A percentile compares a stretch with the other conserved stretches of the same genome.
Conservation (phyloP, 2,113 vertebrate genomes). For the Propithecus coquereli region DNA sequence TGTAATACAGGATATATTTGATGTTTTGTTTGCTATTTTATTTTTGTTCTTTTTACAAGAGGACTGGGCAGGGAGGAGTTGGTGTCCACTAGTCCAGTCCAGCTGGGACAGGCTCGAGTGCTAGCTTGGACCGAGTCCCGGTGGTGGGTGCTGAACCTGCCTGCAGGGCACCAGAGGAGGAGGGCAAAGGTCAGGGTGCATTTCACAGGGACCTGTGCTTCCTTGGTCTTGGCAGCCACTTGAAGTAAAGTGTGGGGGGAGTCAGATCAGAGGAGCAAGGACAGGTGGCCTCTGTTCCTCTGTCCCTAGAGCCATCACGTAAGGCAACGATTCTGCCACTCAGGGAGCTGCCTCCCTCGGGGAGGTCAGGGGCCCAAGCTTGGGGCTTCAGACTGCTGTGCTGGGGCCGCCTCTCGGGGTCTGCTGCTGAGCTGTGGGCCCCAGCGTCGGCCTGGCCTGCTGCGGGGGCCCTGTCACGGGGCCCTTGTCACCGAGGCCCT, state of each 20-base stretch:
- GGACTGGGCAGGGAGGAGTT: too few relatives aligned
- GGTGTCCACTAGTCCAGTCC: background rate
- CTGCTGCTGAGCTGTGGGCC: too few relatives aligned
- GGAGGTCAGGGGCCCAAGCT: background rate
- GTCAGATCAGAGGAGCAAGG: background rate
- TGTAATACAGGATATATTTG: background rate
- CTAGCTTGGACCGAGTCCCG: too few relatives aligned
- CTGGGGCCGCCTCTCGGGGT: too few relatives aligned
- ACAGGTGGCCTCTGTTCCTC: background rate
- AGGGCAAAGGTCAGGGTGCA: background rate
- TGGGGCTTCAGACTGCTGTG: background rate
- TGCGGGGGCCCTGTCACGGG: too few relatives aligned
- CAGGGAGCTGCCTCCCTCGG: background rate
- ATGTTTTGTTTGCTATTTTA: background rate
- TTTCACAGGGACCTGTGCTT: background rate
- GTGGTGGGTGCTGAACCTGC: background rate
- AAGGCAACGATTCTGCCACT: background rate
- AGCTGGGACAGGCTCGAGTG: background rate
- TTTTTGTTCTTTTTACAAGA: background rate
- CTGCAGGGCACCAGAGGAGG: background rate
- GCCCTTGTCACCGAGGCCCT: too few relatives aligned
- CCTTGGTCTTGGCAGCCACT: background rate
- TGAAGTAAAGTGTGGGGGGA: background rate
- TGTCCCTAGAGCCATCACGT: background rate
- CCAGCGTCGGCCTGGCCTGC: too few relatives aligned